Base-by-base conservation (phyloP, 2,888 invertebrate species). In the Coleophora deauratella region DNA sequence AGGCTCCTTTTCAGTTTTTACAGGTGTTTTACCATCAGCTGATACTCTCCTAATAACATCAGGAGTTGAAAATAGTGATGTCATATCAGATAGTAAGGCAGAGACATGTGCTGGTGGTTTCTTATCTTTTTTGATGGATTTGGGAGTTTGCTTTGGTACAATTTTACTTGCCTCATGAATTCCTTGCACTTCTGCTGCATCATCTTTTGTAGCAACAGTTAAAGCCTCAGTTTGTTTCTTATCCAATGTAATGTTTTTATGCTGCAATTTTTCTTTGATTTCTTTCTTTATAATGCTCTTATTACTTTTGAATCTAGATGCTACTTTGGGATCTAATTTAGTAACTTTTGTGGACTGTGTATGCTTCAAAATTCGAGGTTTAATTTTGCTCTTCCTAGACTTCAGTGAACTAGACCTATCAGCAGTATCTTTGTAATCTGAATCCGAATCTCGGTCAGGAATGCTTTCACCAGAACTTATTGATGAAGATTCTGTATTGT, bases 41-140 rank as follows among this genome's bases (percentile, higher is more conserved):
- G 88, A 87, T 11, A 92, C 91, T 55, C 92, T 85, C 55, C 92
- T 85, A 43, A 93, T 92, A 40, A 93, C 92, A 80, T 93, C 93
- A 13, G 93, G 93, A 33, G 92, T 90, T 6, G 93, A 93, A 67
- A 93, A 93, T 43, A 93, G 71, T 31, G 92, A 91, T 43, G 93
- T 88, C 86, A 90, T 90, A 59, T 90, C 89, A 30, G 85, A 77
- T 33, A 87, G 73, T 55, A 78, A 73, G 51, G 72, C 86, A 41
- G 86, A 87, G 35, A 89, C 78, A 59, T 88, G 89, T 11, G 89
- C 86, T 12, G 90, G 89, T 27, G 88, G 86, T 63, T 90, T 91
- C 47, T 88, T 88, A 46, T 88, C 88, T 54, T 80, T 86, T 51
- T 76, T 85, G 8, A 67, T 46, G 14, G 64, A 47, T 55, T 82